Conservation (phyloP, 2,888 invertebrate genomes). For the Allolobophora icterica region DNA sequence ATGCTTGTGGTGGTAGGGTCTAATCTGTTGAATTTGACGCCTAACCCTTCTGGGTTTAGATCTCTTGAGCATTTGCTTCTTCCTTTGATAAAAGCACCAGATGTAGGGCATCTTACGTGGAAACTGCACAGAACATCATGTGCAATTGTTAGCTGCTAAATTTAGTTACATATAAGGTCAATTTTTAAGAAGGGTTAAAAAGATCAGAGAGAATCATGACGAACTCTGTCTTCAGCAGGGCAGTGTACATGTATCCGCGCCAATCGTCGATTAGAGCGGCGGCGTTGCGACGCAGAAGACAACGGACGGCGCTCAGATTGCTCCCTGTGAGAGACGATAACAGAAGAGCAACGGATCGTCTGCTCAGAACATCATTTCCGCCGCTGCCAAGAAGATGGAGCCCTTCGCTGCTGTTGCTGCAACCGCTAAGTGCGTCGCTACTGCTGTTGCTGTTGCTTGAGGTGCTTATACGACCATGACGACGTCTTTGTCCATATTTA, state of each 20-base stretch:
- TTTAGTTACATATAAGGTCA: neutral
- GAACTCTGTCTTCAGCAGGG: neutral
- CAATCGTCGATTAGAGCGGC: neutral
- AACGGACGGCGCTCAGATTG: neutral
- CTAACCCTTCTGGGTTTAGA: too few relatives aligned
- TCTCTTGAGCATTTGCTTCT: neutral
- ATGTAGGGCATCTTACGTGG: neutral
- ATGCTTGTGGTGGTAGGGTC: neutral
- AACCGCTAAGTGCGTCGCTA: neutral
- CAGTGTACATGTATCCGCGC: neutral
- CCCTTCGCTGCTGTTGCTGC: neutral
- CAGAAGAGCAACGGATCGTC: neutral
- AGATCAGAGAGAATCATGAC: neutral
- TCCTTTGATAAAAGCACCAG: neutral
- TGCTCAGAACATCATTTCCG: neutral
- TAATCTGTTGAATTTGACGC: neutral
- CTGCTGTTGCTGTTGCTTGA: neutral
- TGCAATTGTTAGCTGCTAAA: too few relatives aligned
- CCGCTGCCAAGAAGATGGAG: too few relatives aligned
- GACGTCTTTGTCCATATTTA: neutral
- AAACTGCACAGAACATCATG: too few relatives aligned
- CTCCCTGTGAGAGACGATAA: neutral
- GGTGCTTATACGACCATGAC: conserved; percentile 10
- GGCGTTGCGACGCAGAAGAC: neutral
- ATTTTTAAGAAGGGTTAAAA: neutral